Conservation (phyloP, 2,113 vertebrate genomes). For the Alouatta palliata region DNA sequence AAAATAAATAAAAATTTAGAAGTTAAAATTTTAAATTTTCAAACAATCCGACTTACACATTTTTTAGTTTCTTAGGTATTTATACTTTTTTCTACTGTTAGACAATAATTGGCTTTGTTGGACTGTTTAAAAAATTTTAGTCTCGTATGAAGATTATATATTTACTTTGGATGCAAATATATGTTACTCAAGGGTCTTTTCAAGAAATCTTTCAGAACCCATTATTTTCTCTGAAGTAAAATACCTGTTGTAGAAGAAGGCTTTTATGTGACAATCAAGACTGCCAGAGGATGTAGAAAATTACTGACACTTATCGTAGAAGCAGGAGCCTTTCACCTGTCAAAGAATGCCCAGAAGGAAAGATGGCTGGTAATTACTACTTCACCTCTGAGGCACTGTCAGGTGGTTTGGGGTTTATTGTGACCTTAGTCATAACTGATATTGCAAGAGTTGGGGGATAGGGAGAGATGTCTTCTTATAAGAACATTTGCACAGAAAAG, state of each 20-base stretch:
- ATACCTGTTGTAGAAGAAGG: not conserved
- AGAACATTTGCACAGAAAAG: conserved; percentile 12
- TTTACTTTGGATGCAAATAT: not conserved
- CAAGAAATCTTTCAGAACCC: not conserved
- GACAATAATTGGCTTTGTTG: not conserved
- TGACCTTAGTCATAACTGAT: not conserved
- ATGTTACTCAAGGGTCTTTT: not conserved
- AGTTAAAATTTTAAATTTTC: not conserved
- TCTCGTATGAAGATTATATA: not conserved
- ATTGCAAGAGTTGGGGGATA: not conserved
- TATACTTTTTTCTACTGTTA: not conserved
- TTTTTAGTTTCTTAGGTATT: conserved; percentile 5
- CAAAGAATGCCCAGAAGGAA: not conserved
- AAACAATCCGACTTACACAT: not conserved
- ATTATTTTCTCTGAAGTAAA: conserved; percentile 20
- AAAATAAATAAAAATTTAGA: not conserved
- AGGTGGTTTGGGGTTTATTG: not conserved
- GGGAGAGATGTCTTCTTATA: not conserved
- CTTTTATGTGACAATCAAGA: not conserved
- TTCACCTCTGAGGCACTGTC: not conserved
- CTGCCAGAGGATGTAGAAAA: not conserved
- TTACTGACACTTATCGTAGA: not conserved
- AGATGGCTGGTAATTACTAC: not conserved
- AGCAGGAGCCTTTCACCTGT: not conserved
- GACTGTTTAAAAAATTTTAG: not conserved